Conservation (phyloP, 2,797 vertebrate species). For the Smutsia temminckii region DNA sequence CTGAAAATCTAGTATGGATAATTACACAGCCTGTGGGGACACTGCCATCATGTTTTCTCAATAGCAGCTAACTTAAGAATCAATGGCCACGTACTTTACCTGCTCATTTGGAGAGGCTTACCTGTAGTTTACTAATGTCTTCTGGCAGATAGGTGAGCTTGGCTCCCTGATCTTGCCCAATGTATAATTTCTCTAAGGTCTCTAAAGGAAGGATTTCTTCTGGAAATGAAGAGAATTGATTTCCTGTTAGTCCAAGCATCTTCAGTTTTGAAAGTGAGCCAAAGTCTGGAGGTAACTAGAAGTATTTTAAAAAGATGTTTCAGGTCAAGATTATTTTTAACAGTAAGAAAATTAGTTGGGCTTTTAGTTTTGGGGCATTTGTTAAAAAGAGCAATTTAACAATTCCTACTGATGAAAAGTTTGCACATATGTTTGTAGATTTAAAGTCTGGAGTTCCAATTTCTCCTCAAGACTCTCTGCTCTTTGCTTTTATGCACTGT, state of each 20-base stretch:
- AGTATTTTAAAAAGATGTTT: constrained; percentile 61
- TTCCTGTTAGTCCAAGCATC: constrained; percentile 81
- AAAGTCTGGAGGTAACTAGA: constrained; percentile 79
- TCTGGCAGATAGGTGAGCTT: constrained; percentile 79
- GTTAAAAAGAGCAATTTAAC: background rate
- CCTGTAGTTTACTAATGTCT: constrained; percentile 78
- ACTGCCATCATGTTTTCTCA: background rate
- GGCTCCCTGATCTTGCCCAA: constrained; percentile 83
- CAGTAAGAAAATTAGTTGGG: background rate
- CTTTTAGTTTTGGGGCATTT: constrained; percentile 27
- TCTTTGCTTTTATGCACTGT: background rate
- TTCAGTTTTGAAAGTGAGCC: constrained; percentile 80
- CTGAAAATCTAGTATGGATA: background rate
- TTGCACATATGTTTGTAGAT: background rate
- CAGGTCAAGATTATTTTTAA: constrained; percentile 24
- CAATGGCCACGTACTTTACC: too few relatives aligned
- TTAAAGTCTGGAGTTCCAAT: background rate
- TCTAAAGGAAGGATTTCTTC: constrained; percentile 78
- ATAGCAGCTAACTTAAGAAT: too few relatives aligned
- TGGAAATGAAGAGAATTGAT: constrained; percentile 82
- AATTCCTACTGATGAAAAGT: background rate
- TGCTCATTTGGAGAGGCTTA: constrained; percentile 43
- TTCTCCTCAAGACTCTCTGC: background rate
- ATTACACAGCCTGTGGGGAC: background rate
- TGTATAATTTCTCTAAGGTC: constrained; percentile 81